phyloP scores from a whole-genome alignment of 2,888 invertebrate genomes.

The Leptinotarsa haldemani region DNA sequence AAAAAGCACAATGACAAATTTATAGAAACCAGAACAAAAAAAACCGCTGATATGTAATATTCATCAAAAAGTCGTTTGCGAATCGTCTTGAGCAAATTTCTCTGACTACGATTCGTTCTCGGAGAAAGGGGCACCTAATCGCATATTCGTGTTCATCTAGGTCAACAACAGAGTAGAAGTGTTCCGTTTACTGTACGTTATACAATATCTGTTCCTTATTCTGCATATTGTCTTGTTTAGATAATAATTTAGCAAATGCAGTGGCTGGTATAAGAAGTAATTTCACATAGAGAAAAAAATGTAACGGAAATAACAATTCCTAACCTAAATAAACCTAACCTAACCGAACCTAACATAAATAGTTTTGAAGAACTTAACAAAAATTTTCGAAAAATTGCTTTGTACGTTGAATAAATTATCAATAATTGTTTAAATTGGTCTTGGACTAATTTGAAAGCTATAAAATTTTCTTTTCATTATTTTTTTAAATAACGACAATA shows the following conservation, averaged over 20 bases:
- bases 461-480: too few relatives aligned
- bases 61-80: not conserved
- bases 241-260: not conserved
- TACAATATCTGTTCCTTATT: slow-evolving; percentile 11
- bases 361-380: too few relatives aligned
- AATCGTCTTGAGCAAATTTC: not conserved
- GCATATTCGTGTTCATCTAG: not conserved
- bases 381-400: too few relatives aligned
- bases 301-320: too few relatives aligned
- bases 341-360: too few relatives aligned
- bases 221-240: not conserved
- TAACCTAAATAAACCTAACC: too few relatives aligned
- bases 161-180: not conserved
- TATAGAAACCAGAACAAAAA: not conserved
- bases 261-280: not conserved
- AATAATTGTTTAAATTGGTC: too few relatives aligned
- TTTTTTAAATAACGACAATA: too few relatives aligned
- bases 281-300: too few relatives aligned
- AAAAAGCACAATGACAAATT: not conserved
- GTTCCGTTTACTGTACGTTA: slow-evolving; percentile 7
- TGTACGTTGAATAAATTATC: too few relatives aligned
- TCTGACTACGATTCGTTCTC: not conserved
- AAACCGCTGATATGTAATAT: not conserved
- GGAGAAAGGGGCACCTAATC: slow-evolving; percentile 17
- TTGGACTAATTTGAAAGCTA: too few relatives aligned